Conservation (phyloP, 2,113 vertebrate genomes). For the Pimephales promelas region DNA sequence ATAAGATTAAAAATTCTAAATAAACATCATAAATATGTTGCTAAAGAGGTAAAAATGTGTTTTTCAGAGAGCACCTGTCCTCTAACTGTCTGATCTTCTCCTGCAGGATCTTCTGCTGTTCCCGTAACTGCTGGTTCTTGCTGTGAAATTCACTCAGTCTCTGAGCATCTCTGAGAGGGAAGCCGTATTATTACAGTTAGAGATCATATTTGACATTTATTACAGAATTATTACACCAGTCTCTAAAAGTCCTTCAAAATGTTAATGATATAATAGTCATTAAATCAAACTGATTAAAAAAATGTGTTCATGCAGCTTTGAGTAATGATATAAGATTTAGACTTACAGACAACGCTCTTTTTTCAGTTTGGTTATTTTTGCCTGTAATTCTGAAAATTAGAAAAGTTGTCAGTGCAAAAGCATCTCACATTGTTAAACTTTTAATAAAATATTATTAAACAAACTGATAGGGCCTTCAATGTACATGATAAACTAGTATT, state of each 20-base stretch:
- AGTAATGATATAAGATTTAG: not conserved
- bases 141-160: slow-evolving; percentile 91
- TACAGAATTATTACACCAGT: not conserved
- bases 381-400: slow-evolving; percentile 81
- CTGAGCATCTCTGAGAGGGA: slow-evolving; percentile 85
- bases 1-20: not conserved
- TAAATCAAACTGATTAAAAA: not conserved
- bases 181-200: not conserved
- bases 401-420: not conserved
- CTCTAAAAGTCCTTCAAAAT: not conserved
- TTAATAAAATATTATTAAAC: too few species aligned
- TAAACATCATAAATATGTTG: not conserved
- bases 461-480: too few species aligned
- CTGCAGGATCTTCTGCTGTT: slow-evolving; percentile 88
- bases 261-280: not conserved
- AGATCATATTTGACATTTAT: not conserved
- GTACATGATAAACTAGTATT: too few species aligned
- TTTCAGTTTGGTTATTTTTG: slow-evolving; percentile 92
- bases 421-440: not conserved
- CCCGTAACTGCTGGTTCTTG: slow-evolving; percentile 91
- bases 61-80: slow-evolving; percentile 79
- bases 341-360: slow-evolving; percentile 95
- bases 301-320: not conserved
- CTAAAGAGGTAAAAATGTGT: not conserved
- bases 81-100: slow-evolving; percentile 87